Percentiles rank a stretch among this genome's conserved stretches.
phyloP scores from a whole-genome alignment of 2,113 vertebrate species.

The Cervus canadensis region DNA sequence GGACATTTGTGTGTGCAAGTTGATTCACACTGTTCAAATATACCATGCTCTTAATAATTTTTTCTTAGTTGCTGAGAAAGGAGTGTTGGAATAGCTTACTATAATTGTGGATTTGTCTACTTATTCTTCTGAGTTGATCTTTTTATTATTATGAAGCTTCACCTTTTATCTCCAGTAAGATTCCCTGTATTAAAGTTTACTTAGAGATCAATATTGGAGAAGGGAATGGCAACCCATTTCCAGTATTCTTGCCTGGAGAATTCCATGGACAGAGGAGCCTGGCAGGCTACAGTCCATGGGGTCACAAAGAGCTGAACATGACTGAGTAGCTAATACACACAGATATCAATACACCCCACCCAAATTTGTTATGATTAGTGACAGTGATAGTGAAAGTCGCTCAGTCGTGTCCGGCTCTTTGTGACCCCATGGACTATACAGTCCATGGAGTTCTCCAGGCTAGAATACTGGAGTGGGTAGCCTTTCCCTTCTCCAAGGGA shows the following conservation, averaged over 20 bases:
- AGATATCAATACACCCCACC: rapidly evolving
- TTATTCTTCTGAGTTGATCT: not conserved
- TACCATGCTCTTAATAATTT: rapidly evolving
- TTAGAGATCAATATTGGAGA: not conserved
- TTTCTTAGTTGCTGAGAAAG: not conserved
- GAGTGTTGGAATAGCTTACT: not conserved
- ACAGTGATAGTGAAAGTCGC: not conserved
- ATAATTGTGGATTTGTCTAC: not conserved
- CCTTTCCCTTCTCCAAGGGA: not conserved
- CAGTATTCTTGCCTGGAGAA: not conserved
- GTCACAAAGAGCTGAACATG: not conserved
- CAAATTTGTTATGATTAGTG: not conserved
- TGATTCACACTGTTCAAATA: not conserved
- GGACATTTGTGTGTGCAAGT: not conserved
- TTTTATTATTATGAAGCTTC: no score
- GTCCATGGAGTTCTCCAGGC: not conserved
- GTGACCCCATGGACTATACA: rapidly evolving
- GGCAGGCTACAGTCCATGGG: not conserved
- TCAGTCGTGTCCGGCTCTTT: not conserved
- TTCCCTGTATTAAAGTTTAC: not conserved
- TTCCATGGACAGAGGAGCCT: not conserved
- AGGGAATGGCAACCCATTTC: not conserved
- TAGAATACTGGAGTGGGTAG: rapidly evolving
- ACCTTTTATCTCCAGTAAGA: not conserved
- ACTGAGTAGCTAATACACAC: rapidly evolving